Percentiles rank a stretch among this genome's conserved stretches.
Conservation (phyloP, 2,888 invertebrate genomes). For the Drosophila austrosaltans region DNA sequence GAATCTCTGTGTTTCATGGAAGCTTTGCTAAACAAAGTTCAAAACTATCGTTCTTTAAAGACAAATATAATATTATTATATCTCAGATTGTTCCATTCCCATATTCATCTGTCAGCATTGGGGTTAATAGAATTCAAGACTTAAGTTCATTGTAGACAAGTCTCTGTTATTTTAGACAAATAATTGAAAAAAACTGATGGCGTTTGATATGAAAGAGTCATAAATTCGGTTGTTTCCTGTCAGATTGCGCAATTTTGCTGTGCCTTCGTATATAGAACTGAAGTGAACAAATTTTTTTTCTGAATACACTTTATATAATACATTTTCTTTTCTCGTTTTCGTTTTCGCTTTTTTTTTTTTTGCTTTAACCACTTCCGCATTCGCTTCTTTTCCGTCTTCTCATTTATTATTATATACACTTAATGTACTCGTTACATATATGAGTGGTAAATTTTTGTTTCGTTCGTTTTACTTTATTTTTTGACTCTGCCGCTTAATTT, state of each 20-base stretch:
- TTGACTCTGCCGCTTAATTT: slow-evolving; percentile 12
- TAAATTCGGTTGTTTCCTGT: slow-evolving; percentile 3
- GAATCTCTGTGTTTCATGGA: no score
- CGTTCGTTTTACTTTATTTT: neutral
- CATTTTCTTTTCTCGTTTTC: slow-evolving; percentile 1
- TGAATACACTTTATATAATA: neutral
- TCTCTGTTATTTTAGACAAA: slow-evolving; percentile 2
- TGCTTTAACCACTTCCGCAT: slow-evolving; percentile 5
- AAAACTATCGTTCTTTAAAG: no score
- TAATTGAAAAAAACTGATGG: slow-evolving; percentile 5
- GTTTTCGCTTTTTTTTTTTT: neutral
- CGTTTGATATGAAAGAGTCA: slow-evolving; percentile 3
- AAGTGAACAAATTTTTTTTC: neutral
- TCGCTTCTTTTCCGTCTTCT: slow-evolving; percentile 7
- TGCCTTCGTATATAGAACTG: neutral
- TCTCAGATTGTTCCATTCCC: no score
- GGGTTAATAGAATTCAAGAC: no score
- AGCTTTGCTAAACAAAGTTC: no score
- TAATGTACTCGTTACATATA: slow-evolving; percentile 12
- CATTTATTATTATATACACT: slow-evolving; percentile 12
- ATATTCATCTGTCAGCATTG: neutral
- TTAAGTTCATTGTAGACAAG: neutral
- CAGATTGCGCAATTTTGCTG: neutral
- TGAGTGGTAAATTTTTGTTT: slow-evolving; percentile 7
- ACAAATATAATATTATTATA: no score